These are phyloP conservation scores for Phoxinus dragarum DNA, from an alignment of 2,797 vertebrate genomes.

Conservation along the genomic window DNA sequence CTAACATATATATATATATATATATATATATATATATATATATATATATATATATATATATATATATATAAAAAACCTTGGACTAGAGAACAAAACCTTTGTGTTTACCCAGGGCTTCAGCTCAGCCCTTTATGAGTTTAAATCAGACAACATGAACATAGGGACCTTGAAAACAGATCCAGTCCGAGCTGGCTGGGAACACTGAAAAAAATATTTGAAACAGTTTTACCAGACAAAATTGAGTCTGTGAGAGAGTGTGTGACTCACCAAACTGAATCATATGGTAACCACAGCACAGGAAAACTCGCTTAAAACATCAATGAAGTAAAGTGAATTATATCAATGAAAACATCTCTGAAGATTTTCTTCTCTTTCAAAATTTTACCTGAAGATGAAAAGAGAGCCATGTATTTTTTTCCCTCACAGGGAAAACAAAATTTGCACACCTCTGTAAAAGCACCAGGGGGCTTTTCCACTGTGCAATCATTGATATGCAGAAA, in stretches of 20 bases:
- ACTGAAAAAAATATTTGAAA: constrained; percentile 7
- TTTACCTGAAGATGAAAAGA: constrained; percentile 29
- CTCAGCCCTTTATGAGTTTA: neutral
- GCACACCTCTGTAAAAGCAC: constrained; percentile 35
- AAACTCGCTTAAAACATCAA: constrained; percentile 29
- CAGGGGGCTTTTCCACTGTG: constrained; percentile 45
- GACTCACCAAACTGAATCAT: constrained; percentile 27
- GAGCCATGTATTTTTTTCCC: neutral
- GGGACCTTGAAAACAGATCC: neutral
- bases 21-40: no score
- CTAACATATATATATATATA: neutral
- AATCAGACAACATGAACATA: neutral
- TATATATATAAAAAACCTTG: neutral
- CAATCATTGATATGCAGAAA: constrained; percentile 66
- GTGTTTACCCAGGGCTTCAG: neutral
- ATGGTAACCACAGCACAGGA: neutral
- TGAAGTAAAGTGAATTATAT: neutral
- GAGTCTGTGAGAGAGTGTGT: neutral
- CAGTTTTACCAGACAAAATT: neutral
- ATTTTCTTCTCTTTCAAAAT: constrained; percentile 8
- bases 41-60: no score
- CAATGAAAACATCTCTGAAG: constrained; percentile 15
- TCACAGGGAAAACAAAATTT: constrained; percentile 6
- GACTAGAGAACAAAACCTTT: neutral
- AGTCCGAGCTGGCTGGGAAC: constrained; percentile 12